Percentiles rank a stretch among this genome's conserved stretches.
Conservation (phyloP, 1,140 invertebrate genomes). For the Heliconius himera region DNA sequence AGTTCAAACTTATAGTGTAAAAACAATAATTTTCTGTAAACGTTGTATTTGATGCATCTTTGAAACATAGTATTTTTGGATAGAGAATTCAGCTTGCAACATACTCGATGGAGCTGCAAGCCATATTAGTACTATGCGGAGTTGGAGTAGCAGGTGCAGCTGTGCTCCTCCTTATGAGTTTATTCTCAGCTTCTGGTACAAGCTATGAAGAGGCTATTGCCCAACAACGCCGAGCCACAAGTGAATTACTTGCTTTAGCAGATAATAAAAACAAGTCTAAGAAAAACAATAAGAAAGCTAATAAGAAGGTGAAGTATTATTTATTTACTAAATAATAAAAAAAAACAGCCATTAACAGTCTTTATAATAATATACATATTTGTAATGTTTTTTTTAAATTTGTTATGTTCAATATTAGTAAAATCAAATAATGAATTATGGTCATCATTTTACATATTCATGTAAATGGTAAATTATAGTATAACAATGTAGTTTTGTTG, state of each 20-base stretch:
- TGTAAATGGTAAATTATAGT: no score
- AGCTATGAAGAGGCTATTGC: constrained; percentile 77
- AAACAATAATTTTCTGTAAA: not conserved
- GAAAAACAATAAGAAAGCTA: constrained; percentile 71
- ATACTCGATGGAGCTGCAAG: constrained; percentile 74
- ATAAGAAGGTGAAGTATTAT: constrained; percentile 60
- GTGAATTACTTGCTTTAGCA: constrained; percentile 69
- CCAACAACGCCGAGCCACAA: constrained; percentile 71
- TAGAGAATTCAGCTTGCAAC: constrained; percentile 45
- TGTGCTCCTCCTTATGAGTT: constrained; percentile 69
- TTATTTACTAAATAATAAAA: not conserved
- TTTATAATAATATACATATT: not conserved
- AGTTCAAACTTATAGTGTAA: no score
- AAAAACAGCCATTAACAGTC: not conserved
- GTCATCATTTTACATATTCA: no score
- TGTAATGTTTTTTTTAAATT: not conserved
- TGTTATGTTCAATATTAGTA: not conserved
- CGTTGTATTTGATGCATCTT: not conserved
- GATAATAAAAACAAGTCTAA: constrained; percentile 70
- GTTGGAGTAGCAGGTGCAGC: constrained; percentile 68
- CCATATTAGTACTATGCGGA: constrained; percentile 70
- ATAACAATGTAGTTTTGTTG: no score
- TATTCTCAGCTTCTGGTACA: constrained; percentile 71
- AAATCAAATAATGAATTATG: not conserved
- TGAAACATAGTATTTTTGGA: not conserved